Base-by-base conservation (phyloP, 1,140 invertebrate species). In the Ctenoplectra terminalis region DNA sequence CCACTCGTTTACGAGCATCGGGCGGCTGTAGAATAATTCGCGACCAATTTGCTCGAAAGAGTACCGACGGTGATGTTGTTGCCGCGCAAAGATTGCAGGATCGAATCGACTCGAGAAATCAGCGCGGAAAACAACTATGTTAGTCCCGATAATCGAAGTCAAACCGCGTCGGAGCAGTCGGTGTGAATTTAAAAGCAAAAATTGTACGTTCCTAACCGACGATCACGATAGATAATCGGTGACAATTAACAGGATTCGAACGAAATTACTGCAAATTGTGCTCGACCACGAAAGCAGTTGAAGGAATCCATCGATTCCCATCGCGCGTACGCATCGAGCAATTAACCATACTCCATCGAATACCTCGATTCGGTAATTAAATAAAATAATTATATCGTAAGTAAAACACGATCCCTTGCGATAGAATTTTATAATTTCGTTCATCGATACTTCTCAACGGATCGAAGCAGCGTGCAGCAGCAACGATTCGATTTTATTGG, bases 381-480 rank as follows among this genome's bases (percentile, higher is more conserved):
- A 56, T 17, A 26, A 15, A 58, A 77, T 58, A 46, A 46, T 69
- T 67, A 34, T 43, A 43, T 67, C 50, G 74, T 29, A 67, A 54
- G 31, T 20, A 23, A 34, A 15, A 8, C 43, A 3, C 7, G 15
- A 8, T 9, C 17, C 23, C 20, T 17, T 1, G 13, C 13, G 37
- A 58, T 17, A 40, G 4, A 5, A 6, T 46, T n/a, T 11, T 7
- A 52, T 23, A 15, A 70, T 70, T 56, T 40, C 52, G 37, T 70
- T 26, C 31, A 40, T 70, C 26, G 48, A 56, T 54, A 40, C 69
- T 17, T 1, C 20, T n/a, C 0, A 34, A 37, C 8, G 20, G 4
- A 50, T 37, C 34, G n/a, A n/a, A 11, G 34, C 20, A 5, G 64
- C 40, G n/a, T 23, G 15, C 11, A 4, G 46, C 40, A 37, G 29